Evolutionary conservation across 2,797 vertebrate genomes (phyloP).

Genomic region (Pelodytes ibericus): DNA sequence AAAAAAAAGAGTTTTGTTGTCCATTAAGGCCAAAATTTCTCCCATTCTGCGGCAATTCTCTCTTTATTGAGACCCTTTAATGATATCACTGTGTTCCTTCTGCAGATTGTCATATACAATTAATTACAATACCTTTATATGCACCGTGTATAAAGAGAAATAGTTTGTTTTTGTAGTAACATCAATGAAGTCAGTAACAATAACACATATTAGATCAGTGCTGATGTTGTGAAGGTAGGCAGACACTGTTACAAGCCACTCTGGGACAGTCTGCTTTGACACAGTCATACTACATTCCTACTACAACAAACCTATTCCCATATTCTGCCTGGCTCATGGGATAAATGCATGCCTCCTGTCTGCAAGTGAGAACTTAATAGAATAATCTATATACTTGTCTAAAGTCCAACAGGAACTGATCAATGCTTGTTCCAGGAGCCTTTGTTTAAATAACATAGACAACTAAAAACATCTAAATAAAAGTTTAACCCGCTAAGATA

Average conservation of each 20-base stretch:
- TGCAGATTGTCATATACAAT: no score
- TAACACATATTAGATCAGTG: conserved; percentile 47
- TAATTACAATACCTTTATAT: conserved; percentile 23
- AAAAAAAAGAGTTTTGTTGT: no score
- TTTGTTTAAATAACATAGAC: neutral
- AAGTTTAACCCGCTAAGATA: no score
- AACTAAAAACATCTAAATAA: no score
- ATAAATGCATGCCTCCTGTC: neutral
- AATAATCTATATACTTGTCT: neutral
- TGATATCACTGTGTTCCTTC: no score
- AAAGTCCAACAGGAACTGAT: neutral
- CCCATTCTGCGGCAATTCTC: no score
- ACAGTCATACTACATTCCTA: conserved; percentile 42
- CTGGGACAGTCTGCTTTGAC: conserved; percentile 45
- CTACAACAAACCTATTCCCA: neutral
- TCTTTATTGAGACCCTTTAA: no score
- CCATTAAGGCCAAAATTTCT: no score
- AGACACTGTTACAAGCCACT: conserved; percentile 48
- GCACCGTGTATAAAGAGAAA: conserved; percentile 33
- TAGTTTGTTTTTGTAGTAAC: conserved; percentile 48
- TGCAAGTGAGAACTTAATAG: conserved; percentile 6
- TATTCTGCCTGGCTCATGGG: neutral
- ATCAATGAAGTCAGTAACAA: conserved; percentile 48
- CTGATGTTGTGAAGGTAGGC: conserved; percentile 45
- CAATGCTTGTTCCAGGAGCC: neutral